A percentile compares a stretch with the other conserved stretches of the same genome.
These are phyloP conservation scores for Volucella bombylans DNA, from an alignment of 2,888 invertebrate genomes.

Conservation along the genomic window DNA sequence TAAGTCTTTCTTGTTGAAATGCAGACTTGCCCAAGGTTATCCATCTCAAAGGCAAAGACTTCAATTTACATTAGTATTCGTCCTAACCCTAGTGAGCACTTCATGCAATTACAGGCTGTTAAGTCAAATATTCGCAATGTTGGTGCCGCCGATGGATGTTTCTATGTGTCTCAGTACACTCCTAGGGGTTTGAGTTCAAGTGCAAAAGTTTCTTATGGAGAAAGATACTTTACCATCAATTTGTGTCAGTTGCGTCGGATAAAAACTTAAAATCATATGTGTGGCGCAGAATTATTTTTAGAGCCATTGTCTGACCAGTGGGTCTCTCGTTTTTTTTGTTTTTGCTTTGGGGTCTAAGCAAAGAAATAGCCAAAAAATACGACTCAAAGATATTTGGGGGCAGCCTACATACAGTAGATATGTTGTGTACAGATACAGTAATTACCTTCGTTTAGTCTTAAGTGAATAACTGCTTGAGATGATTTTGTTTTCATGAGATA, in stretches of 20 bases:
- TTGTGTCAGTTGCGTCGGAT: slow-evolving; percentile 20
- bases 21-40: slow-evolving; percentile 1
- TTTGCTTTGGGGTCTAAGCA: slow-evolving; percentile 33
- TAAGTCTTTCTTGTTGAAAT: not conserved
- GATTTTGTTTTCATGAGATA: slow-evolving; percentile 24
- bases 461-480: slow-evolving; percentile 54
- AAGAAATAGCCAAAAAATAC: not conserved
- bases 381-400: not conserved
- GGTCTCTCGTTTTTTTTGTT: slow-evolving; percentile 18
- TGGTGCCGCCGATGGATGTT: slow-evolving; percentile 3
- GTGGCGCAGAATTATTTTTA: slow-evolving; percentile 38
- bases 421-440: not conserved
- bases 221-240: slow-evolving; percentile 31
- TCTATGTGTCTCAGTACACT: not conserved
- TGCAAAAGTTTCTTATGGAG: slow-evolving; percentile 30
- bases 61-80: not conserved
- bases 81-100: not conserved
- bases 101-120: slow-evolving; percentile 29
- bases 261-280: slow-evolving; percentile 20
- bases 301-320: slow-evolving; percentile 32
- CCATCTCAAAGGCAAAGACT: not conserved
- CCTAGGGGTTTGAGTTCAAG: slow-evolving; percentile 27
- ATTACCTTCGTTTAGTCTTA: slow-evolving; percentile 54
- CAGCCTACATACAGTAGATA: not conserved
- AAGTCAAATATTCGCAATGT: slow-evolving; percentile 36